phyloP scores from a whole-genome alignment of 2,797 vertebrate genomes.

The Stomatorhinus walkeri region DNA sequence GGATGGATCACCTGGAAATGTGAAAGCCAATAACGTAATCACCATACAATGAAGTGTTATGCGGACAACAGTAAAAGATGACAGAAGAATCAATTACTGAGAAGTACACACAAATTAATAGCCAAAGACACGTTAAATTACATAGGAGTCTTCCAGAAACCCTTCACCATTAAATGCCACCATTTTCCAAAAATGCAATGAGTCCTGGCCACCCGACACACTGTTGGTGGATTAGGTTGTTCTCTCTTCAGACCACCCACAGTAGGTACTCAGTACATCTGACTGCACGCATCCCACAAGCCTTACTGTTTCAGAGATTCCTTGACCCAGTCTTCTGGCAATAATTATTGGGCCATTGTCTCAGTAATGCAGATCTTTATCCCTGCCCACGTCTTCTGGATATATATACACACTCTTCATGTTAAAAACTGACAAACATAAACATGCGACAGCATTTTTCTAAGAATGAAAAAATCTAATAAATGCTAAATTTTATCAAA shows the following conservation, averaged over 20 bases:
- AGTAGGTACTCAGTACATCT: background rate
- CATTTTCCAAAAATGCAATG: background rate
- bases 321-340: background rate
- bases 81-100: background rate
- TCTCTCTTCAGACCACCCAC: background rate
- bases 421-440: background rate
- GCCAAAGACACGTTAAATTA: background rate
- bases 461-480: background rate
- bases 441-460: background rate
- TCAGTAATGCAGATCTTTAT: background rate
- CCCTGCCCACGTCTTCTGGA: background rate
- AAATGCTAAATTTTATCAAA: background rate
- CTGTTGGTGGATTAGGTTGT: background rate
- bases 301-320: background rate
- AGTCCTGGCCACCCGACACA: background rate
- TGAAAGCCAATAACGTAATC: background rate
- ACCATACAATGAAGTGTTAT: background rate
- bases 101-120: background rate
- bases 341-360: background rate
- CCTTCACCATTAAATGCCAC: background rate
- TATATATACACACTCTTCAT: background rate
- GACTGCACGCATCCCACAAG: background rate
- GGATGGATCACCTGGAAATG: background rate
- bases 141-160: background rate
- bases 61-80: background rate